phyloP scores from a whole-genome alignment of 2,113 vertebrate species.

The Burhinus oedicnemus region DNA sequence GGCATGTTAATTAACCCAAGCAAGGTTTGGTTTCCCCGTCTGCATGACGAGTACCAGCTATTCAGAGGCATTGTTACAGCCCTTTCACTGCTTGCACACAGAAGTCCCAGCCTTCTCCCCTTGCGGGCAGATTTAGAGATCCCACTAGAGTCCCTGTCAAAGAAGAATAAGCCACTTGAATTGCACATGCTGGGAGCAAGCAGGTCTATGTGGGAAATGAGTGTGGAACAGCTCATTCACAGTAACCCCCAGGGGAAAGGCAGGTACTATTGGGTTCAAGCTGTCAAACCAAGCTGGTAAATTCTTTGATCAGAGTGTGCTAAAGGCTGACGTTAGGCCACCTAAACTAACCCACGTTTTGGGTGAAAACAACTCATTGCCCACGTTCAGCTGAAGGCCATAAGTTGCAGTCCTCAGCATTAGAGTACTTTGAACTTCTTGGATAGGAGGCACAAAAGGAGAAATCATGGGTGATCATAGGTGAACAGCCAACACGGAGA shows the following conservation, averaged over 20 bases:
- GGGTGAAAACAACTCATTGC: not conserved
- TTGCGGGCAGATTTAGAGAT: not conserved
- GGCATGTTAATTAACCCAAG: slow-evolving; percentile 6
- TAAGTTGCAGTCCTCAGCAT: not conserved
- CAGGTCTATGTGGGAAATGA: not conserved
- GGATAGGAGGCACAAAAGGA: not conserved
- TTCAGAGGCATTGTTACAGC: not conserved
- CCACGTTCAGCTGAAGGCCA: not conserved
- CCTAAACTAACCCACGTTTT: not conserved
- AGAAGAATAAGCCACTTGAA: not conserved
- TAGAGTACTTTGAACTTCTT: not conserved
- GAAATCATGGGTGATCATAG: not conserved
- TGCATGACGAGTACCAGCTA: not conserved
- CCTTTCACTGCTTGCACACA: not conserved
- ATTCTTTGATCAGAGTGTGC: not conserved
- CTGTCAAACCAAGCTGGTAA: not conserved
- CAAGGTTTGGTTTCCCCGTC: not conserved
- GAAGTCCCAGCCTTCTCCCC: not conserved
- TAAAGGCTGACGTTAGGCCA: not conserved
- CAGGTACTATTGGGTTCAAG: not conserved
- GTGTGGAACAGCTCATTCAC: not conserved
- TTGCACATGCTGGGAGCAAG: not conserved
- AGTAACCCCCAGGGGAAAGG: not conserved
- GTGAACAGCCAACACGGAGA: not conserved
- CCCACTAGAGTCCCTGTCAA: not conserved